Evolutionary conservation across 1,140 invertebrate genomes (phyloP).

Genomic region (Apolygus lucorum): DNA sequence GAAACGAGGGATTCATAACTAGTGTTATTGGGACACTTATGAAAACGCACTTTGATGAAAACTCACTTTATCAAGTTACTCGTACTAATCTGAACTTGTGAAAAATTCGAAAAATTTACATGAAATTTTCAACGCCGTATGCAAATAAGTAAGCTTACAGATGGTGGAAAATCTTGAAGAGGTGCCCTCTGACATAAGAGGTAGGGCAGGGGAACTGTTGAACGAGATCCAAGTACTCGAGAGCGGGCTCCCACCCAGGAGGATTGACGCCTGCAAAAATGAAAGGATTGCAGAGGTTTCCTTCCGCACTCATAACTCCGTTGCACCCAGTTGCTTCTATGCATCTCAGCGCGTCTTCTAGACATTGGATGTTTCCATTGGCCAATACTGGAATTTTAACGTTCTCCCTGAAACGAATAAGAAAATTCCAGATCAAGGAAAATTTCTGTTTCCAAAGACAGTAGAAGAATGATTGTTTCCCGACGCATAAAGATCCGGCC

Average conservation of each 20-base stretch:
- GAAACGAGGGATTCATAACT: too few relatives aligned
- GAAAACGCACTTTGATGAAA: too few relatives aligned
- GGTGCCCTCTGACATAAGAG: constrained; percentile 84
- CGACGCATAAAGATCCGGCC: too few relatives aligned
- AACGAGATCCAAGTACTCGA: constrained; percentile 81
- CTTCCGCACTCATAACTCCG: constrained; percentile 87
- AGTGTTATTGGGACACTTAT: too few relatives aligned
- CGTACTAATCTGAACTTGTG: too few relatives aligned
- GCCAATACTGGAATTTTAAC: constrained; percentile 90
- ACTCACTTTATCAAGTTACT: too few relatives aligned
- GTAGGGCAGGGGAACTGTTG: constrained; percentile 79
- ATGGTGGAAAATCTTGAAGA: constrained; percentile 96
- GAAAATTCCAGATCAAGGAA: not conserved
- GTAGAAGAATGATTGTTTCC: too few relatives aligned
- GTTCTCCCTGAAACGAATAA: constrained; percentile 52
- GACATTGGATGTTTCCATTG: constrained; percentile 94
- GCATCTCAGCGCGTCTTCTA: constrained; percentile 80
- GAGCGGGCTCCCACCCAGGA: constrained; percentile 77
- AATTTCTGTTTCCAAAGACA: too few relatives aligned
- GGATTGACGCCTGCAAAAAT: constrained; percentile 71
- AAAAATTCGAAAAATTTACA: too few relatives aligned
- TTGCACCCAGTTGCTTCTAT: constrained; percentile 75
- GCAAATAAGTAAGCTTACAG: constrained; percentile 68
- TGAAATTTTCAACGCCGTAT: too few relatives aligned
- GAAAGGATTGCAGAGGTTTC: constrained; percentile 90